A percentile compares a stretch with the other conserved stretches of the same genome.
phyloP scores from a whole-genome alignment of 2,888 invertebrate species.

The Thymelicus lineola region DNA sequence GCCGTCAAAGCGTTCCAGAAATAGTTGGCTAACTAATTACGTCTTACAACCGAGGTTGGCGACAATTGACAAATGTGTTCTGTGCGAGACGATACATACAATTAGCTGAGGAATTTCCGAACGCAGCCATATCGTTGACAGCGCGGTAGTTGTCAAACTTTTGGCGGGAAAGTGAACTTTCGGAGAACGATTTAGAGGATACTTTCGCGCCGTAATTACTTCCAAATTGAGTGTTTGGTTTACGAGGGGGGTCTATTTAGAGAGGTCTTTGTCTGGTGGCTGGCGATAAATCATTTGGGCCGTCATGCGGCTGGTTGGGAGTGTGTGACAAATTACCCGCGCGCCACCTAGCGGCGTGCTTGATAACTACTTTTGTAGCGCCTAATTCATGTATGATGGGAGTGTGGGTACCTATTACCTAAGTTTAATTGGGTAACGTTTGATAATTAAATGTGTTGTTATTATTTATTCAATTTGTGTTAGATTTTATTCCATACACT shows the following conservation, averaged over 20 bases:
- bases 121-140: slow-evolving; percentile 59
- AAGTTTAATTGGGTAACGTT: background rate
- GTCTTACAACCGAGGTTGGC: slow-evolving; percentile 63
- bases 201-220: slow-evolving; percentile 67
- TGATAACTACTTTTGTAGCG: slow-evolving; percentile 34
- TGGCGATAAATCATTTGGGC: slow-evolving; percentile 76
- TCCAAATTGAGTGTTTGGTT: slow-evolving; percentile 76
- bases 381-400: slow-evolving; percentile 20
- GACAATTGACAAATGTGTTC: slow-evolving; percentile 84
- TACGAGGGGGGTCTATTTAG: slow-evolving; percentile 75
- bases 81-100: slow-evolving; percentile 76
- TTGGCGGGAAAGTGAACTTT: slow-evolving; percentile 71
- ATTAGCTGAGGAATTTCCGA: slow-evolving; percentile 78
- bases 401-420: background rate
- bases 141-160: slow-evolving; percentile 57
- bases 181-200: slow-evolving; percentile 60
- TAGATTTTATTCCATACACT: too few species aligned
- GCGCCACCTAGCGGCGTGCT: slow-evolving; percentile 62
- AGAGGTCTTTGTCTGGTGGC: slow-evolving; percentile 72
- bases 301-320: slow-evolving; percentile 70
- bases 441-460: too few species aligned
- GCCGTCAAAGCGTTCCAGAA: slow-evolving; percentile 82
- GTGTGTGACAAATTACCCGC: slow-evolving; percentile 79
- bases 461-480: too few species aligned
- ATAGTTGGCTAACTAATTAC: slow-evolving; percentile 80